Conservation (phyloP, 37 sponge, comb jelly and placozoan species). For the Aphrocallistes beatrix region DNA sequence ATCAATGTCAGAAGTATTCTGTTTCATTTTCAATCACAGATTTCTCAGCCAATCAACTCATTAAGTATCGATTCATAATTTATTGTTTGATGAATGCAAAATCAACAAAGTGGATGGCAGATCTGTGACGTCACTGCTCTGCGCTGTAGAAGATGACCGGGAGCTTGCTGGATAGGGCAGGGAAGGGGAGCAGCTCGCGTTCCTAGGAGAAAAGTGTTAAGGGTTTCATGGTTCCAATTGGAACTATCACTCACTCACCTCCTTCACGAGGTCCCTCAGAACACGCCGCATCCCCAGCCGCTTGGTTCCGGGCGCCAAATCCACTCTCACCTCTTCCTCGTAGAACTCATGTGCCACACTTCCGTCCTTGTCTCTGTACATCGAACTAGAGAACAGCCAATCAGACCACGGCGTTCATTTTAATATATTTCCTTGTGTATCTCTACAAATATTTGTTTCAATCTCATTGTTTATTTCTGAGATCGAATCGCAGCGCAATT, state of each 20-base stretch:
- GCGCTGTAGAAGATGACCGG: neutral
- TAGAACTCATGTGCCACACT: slow-evolving; percentile 9
- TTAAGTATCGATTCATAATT: no score
- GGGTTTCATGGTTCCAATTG: neutral
- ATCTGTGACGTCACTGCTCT: neutral
- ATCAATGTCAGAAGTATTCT: no score
- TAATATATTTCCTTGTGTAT: no score
- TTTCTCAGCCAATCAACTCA: no score
- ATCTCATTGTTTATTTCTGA: no score
- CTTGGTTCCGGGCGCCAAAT: neutral
- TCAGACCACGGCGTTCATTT: no score
- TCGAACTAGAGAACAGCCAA: neutral
- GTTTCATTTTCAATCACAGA: no score
- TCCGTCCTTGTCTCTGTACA: neutral
- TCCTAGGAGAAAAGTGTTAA: neutral
- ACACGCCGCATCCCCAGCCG: neutral
- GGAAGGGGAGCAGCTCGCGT: neutral
- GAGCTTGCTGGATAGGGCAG: neutral
- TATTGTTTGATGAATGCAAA: no score
- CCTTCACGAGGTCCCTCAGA: neutral
- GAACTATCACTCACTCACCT: neutral
- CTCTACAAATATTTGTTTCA: no score
- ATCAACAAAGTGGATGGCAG: neutral
- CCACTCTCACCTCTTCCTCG: neutral
- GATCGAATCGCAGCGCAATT: no score